phyloP scores from a whole-genome alignment of 2,113 vertebrate species.

The Sturnira hondurensis region DNA sequence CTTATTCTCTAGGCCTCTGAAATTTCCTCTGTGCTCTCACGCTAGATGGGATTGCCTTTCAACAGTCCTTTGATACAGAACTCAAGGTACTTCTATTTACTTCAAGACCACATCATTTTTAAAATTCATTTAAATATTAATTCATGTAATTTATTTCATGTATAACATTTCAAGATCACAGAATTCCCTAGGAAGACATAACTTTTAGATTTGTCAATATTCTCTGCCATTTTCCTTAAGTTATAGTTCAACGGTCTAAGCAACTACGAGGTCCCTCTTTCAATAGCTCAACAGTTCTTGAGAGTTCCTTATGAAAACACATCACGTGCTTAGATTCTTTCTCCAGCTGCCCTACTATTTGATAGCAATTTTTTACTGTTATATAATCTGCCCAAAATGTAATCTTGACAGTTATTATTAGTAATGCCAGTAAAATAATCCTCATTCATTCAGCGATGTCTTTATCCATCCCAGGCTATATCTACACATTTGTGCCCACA shows the following conservation, averaged over 20 bases:
- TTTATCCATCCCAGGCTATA: neutral
- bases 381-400: neutral
- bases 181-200: neutral
- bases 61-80: neutral
- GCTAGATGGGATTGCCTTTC: neutral
- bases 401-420: neutral
- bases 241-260: neutral
- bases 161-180: neutral
- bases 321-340: neutral
- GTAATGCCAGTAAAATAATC: neutral
- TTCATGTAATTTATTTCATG: neutral
- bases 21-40: neutral
- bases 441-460: neutral
- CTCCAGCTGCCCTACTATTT: neutral
- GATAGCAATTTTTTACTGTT: neutral
- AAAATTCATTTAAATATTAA: neutral
- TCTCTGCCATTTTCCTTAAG: neutral
- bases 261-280: neutral
- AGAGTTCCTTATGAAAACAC: neutral
- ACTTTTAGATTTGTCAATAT: neutral
- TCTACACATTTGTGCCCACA: neutral
- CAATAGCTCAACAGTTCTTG: neutral
- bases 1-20: neutral
- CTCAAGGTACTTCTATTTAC: neutral
- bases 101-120: neutral